phyloP scores from a whole-genome alignment of 2,113 vertebrate genomes.

The Albula goreensis region DNA sequence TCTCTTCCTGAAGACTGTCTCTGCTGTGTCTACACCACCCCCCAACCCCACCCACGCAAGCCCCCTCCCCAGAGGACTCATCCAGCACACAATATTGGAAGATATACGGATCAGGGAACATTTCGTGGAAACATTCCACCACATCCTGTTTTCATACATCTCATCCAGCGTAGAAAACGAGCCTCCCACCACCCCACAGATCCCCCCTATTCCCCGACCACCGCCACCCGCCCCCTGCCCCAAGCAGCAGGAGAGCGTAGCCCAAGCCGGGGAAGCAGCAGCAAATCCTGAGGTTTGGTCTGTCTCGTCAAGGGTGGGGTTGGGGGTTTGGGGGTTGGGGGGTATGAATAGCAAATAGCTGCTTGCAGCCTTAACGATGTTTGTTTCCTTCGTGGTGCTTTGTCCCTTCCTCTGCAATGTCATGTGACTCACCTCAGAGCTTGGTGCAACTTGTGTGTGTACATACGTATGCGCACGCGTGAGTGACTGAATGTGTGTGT shows the following conservation, averaged over 20 bases:
- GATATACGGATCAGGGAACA: slow-evolving; percentile 30
- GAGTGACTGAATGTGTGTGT: neutral
- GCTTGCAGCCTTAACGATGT: neutral
- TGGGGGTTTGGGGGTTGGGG: no score
- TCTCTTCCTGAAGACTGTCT: slow-evolving; percentile 62
- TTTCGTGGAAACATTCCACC: slow-evolving; percentile 35
- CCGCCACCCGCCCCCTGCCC: slow-evolving; percentile 17
- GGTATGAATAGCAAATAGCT: neutral
- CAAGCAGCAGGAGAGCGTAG: neutral
- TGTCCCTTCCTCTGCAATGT: neutral
- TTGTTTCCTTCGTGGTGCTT: neutral
- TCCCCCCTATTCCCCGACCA: slow-evolving; percentile 18
- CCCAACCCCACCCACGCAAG: slow-evolving; percentile 34
- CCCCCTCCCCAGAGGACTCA: slow-evolving; percentile 41
- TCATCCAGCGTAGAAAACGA: slow-evolving; percentile 17
- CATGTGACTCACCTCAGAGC: neutral
- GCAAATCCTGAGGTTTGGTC: slow-evolving; percentile 9
- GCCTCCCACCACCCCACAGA: neutral
- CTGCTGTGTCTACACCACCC: slow-evolving; percentile 42
- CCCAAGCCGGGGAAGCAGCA: neutral
- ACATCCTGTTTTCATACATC: slow-evolving; percentile 38
- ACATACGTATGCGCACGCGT: no score
- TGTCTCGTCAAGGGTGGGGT: neutral
- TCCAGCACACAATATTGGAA: slow-evolving; percentile 31
- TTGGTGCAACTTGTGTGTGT: neutral